A percentile compares a stretch with the other conserved stretches of the same genome.
Evolutionary conservation across 2,113 vertebrate genomes (phyloP).

Genomic region (Coreoperca whiteheadi): DNA sequence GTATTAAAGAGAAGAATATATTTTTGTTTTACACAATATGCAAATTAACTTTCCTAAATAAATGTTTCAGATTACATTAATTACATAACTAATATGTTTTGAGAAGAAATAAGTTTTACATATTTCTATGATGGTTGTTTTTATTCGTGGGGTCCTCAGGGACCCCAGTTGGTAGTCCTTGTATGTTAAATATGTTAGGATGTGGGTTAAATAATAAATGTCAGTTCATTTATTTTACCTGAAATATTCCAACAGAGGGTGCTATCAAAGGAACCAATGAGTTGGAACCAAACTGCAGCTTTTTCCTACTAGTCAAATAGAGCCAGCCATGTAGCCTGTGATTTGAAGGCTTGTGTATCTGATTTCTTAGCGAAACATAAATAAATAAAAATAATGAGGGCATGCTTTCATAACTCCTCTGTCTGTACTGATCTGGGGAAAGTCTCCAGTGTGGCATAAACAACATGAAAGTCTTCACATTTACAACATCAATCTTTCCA

Average conservation of each 20-base stretch:
- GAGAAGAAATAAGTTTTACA: too few relatives aligned
- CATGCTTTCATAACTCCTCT: slow-evolving; percentile 47
- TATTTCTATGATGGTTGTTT: too few relatives aligned
- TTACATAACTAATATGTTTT: too few relatives aligned
- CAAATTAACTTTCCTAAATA: too few relatives aligned
- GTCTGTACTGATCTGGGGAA: slow-evolving; percentile 40
- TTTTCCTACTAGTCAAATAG: background rate
- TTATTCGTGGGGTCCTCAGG: too few relatives aligned
- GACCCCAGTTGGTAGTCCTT: too few relatives aligned
- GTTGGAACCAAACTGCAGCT: background rate
- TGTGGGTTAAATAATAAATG: background rate
- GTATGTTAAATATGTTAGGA: too few relatives aligned
- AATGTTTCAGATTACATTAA: too few relatives aligned
- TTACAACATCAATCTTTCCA: slow-evolving; percentile 61
- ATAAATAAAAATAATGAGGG: slow-evolving; percentile 6
- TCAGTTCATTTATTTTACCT: background rate
- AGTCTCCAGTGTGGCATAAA: slow-evolving; percentile 36
- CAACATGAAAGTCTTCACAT: slow-evolving; percentile 51
- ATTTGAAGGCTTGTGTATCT: background rate
- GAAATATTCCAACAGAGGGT: background rate
- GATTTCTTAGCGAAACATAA: slow-evolving; percentile 24
- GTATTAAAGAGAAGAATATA: too few relatives aligned
- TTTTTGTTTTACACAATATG: too few relatives aligned
- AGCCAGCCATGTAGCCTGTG: background rate
- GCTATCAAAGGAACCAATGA: background rate